Evolutionary conservation across 1,140 invertebrate genomes (phyloP), one percentile per base, ranked within the genome.

Genomic region (Drosophila ananassae): DNA sequence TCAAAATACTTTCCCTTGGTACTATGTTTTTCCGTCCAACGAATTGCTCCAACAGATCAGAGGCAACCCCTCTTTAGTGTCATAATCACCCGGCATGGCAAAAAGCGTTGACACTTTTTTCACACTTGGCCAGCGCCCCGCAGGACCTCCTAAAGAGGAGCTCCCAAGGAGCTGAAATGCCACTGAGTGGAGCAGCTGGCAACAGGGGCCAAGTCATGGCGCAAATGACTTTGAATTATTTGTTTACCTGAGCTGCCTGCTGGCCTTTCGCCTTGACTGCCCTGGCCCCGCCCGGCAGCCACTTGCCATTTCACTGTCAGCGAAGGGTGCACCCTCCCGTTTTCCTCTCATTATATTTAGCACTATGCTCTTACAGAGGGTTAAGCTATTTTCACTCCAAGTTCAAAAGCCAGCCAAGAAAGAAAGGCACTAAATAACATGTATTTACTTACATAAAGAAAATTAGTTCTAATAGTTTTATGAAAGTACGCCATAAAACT

Each of bases 181-280:
- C 56, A 62, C 46, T 63, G 52, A 13, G 25, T 44, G 61, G 37
- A 82, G 71, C 82, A 87, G 83, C 82, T 87, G 82, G 64, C 64
- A 32, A 69, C 68, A 47, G 30, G 61, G 58, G 39, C 69, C 68
- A 68, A 87, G 78, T 78, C 82, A 82, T 17, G 48, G 59, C 59
- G 57, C 69, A 87, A 87, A 87, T 87, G 83, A 89, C 82, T 87
- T 87, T 89, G 83, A 89, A 89, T 89, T 89, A 89, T 89, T 89
- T 89, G 83, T 89, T 89, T 89, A 89, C 83, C 82, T 72, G 74
- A 21, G 37, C 28, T 54, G 56, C 58, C 77, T 51, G 48, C 32
- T 58, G 39, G 48, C 46, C 47, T 54, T 64, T 13, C 34, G 24
- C 13, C 47, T 25, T 24, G 41, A 17, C 39, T 13, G 32, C 9